Evolutionary conservation across 2,888 invertebrate genomes (phyloP), one percentile per base, ranked within the genome.

Genomic region (Sarcophaga rosellei): DNA sequence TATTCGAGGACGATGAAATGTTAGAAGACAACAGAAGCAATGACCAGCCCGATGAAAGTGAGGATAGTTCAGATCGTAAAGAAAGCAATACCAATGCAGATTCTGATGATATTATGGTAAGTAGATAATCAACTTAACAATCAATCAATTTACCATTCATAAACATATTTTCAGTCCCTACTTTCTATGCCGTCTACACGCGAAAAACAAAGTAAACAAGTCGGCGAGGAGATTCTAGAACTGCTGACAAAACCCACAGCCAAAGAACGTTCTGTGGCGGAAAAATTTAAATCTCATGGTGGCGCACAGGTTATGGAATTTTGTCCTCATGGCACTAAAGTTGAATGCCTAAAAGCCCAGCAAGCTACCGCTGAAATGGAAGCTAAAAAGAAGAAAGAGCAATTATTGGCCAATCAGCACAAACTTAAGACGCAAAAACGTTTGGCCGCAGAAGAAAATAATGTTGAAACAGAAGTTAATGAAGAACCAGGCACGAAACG

Each of bases 181-280:
- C 89, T 93, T 0, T 93, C 93, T 0, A 92, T 93, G 91, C 98
- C 98, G 0, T 98, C 99, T 0, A 98, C 98, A 20, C 95, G 98
- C 90, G 99, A 99, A 92, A 98, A 98, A 90, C 98, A 99, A 91
- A 98, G 96, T 87, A 99, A 99, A 93, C 96, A 98, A 93, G 96
- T 99, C 0, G 98, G 98, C 0, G 99, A 99, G 92, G 99, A 99
- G 94, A 99, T 99, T 80, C 94, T 98, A 90, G 98, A 98, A 91
- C 94, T 99, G 20, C 93, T 99, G 1, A 98, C 98, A 89, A 98
- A 98, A 92, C 99, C 99, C 11, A 99, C 99, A 0, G 99, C 99
- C 1, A 99, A 99, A 93, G 99, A 99, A 93, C 95, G 97, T 89
- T 98, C 97, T 1, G 94, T 99, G n/a, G 98, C 98, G 1, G 99